phyloP scores from a whole-genome alignment of 1,140 invertebrate species.

The Melipona quadrifasciata region DNA sequence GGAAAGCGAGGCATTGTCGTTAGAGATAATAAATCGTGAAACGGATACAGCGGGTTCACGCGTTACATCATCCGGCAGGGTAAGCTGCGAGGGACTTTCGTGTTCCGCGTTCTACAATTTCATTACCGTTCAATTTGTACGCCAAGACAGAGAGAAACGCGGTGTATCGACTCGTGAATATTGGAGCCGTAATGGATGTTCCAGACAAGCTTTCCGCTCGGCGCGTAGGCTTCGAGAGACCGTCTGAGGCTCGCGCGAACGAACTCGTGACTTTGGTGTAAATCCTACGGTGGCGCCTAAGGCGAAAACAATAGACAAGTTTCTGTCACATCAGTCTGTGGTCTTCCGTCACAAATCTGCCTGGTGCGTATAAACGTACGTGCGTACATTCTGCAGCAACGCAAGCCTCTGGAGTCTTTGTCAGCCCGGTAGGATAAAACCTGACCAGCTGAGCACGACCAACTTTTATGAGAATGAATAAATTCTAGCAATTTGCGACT shows the following conservation, averaged over 20 bases:
- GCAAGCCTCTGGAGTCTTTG: background rate
- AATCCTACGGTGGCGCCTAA: constrained; percentile 34
- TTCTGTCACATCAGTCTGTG: constrained; percentile 37
- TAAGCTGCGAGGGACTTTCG: constrained; percentile 2
- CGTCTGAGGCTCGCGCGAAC: background rate
- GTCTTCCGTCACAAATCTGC: background rate
- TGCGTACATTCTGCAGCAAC: background rate
- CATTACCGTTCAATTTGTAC: constrained; percentile 19
- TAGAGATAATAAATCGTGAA: constrained; percentile 6
- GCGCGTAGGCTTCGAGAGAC: constrained; percentile 30
- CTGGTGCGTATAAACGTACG: background rate
- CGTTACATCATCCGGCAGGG: background rate
- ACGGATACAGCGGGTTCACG: background rate
- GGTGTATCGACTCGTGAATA: background rate
- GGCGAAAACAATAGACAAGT: constrained; percentile 36
- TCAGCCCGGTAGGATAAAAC: too few relatives aligned
- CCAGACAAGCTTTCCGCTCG: constrained; percentile 11
- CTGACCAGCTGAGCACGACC: background rate
- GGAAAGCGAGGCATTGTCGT: background rate
- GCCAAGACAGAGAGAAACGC: background rate
- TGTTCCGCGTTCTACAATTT: constrained; percentile 3
- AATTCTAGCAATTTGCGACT: background rate
- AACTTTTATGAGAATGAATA: background rate
- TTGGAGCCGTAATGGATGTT: constrained; percentile 22
- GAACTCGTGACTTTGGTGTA: constrained; percentile 5